phyloP scores from a whole-genome alignment of 2,113 vertebrate species.

The Phoxinus phoxinus region DNA sequence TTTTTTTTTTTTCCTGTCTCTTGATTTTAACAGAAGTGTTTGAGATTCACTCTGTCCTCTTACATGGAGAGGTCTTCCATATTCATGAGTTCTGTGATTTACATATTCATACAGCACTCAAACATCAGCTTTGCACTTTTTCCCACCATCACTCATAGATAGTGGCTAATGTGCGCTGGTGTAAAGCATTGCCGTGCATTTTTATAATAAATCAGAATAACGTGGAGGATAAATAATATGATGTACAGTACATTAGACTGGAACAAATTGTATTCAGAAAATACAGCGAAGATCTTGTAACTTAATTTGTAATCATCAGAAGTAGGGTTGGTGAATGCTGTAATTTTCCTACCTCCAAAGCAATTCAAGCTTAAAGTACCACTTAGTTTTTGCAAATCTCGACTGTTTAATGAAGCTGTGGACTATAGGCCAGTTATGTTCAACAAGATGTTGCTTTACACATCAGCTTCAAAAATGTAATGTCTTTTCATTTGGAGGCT shows the following conservation, averaged over 20 bases:
- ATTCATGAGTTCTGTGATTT: slow-evolving; percentile 28
- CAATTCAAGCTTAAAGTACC: not conserved
- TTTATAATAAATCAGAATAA: not conserved
- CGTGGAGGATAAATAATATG: not conserved
- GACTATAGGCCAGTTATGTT: slow-evolving; percentile 13
- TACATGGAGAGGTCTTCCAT: not conserved
- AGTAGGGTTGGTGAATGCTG: not conserved
- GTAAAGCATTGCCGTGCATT: not conserved
- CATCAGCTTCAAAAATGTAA: not conserved
- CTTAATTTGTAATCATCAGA: not conserved
- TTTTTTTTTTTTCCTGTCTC: not conserved
- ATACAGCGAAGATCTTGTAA: not conserved
- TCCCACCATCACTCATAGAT: slow-evolving; percentile 3
- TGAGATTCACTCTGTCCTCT: slow-evolving; percentile 9
- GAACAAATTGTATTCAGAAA: not conserved
- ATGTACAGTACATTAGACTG: not conserved
- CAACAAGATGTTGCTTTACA: not conserved
- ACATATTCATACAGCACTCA: slow-evolving; percentile 7
- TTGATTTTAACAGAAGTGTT: not conserved
- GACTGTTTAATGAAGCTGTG: not conserved
- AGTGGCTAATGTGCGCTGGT: not conserved
- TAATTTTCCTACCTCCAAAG: slow-evolving; percentile 3
- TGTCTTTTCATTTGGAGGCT: too few relatives aligned
- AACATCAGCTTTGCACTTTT: not conserved
- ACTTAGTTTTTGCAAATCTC: not conserved